Conservation (phyloP, 2,888 invertebrate species). For the Ophioninae sp. region DNA sequence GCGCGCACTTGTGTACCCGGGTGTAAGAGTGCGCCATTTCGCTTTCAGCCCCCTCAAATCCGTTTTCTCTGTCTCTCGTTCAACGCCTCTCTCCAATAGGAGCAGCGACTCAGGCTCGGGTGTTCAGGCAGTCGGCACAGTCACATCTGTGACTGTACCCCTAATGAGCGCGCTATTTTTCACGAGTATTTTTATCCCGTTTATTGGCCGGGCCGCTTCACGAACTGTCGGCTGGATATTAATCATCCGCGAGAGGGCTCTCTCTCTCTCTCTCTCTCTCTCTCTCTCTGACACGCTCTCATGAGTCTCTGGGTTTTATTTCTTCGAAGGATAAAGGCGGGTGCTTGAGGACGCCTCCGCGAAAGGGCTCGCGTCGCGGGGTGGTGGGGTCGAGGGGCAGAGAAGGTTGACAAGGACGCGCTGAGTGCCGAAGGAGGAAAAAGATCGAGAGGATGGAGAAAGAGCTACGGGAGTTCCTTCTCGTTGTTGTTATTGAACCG, state of each 20-base stretch:
- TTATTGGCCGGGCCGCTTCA: slow-evolving; percentile 81
- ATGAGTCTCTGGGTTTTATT: slow-evolving; percentile 76
- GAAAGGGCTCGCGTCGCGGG: slow-evolving; percentile 48
- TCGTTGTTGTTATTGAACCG: slow-evolving; percentile 64
- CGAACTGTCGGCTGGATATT: slow-evolving; percentile 81
- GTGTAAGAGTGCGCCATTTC: slow-evolving; percentile 36
- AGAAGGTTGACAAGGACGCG: slow-evolving; percentile 51
- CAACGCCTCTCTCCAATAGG: slow-evolving; percentile 31
- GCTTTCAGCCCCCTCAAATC: slow-evolving; percentile 41
- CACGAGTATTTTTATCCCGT: slow-evolving; percentile 81
- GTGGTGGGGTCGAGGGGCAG: slow-evolving; percentile 27
- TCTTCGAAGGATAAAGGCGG: slow-evolving; percentile 76
- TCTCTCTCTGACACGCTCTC: slow-evolving; percentile 67
- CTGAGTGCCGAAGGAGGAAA: slow-evolving; percentile 45
- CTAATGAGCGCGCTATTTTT: slow-evolving; percentile 81
- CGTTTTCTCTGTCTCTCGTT: slow-evolving; percentile 46
- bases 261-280: slow-evolving; percentile 13
- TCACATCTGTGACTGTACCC: slow-evolving; percentile 81
- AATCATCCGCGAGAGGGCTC: slow-evolving; percentile 74
- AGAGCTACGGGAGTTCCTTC: slow-evolving; percentile 57
- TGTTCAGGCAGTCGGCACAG: slow-evolving; percentile 66
- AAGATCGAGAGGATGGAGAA: slow-evolving; percentile 34
- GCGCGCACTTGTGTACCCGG: slow-evolving; percentile 13
- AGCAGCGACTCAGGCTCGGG: slow-evolving; percentile 40
- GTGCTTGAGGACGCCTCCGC: slow-evolving; percentile 54